Conservation (phyloP, 2,113 vertebrate species). For the Meleagris gallopavo region DNA sequence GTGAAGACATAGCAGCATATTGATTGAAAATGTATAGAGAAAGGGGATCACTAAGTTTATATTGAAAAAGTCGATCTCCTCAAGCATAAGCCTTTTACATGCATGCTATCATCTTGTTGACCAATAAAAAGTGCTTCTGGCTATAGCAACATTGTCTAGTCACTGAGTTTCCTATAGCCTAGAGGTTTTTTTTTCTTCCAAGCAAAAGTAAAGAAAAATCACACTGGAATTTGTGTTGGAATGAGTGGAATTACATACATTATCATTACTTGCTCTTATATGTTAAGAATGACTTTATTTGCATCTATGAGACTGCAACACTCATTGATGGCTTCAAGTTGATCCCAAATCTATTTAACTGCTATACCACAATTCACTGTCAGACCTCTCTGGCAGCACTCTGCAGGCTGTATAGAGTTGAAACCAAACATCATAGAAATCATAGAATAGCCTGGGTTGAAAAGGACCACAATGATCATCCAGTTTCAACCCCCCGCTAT, state of each 20-base stretch:
- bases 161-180: not conserved
- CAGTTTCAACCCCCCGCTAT: no score
- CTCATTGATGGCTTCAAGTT: not conserved
- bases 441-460: no score
- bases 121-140: rapidly evolving
- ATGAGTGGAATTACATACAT: no score
- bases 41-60: not conserved
- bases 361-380: not conserved
- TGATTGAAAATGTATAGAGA: not conserved
- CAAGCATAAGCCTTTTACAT: not conserved
- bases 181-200: not conserved
- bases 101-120: not conserved
- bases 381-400: not conserved
- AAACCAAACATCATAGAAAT: not conserved
- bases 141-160: not conserved
- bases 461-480: no score
- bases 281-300: not conserved
- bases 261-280: no score
- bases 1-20: not conserved
- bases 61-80: not conserved
- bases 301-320: not conserved
- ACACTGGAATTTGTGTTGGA: not conserved
- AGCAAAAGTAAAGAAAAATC: not conserved
- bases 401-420: not conserved
- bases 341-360: not conserved